Base-by-base conservation (phyloP, 2,888 invertebrate species). In the Hirudinaria manillensis region DNA sequence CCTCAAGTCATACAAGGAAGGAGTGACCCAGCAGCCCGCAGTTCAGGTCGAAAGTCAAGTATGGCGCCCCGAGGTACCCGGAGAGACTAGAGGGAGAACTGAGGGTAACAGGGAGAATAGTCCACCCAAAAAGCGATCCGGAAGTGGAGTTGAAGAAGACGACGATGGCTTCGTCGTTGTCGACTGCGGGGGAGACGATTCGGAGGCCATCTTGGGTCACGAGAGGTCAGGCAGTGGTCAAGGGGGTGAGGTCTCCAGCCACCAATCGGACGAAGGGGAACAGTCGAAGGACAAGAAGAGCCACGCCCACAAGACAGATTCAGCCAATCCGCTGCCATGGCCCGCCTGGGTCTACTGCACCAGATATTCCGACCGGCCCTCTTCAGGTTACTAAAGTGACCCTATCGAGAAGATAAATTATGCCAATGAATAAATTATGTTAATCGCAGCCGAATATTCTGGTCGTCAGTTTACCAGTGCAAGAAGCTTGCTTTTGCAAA, bases 301-400 rank as follows among this genome's bases (percentile, higher is more conserved):
- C 13, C n/a, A 21, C 27, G 56, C 56, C 61, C 61, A 61, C 24
- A 16, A 7, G 24, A 24, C 61, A 29, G 61, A 10, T 61, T 24
- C 24, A 61, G 24, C 24, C 13, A 61, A 61, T 10, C 61, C 45
- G 29, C 55, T 73, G 38, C 74, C 70, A n/a, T 93, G 93, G 92
- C 95, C 94, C 0, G 94, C 94, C 0, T 95, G 95, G 95, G 93
- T 96, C 76, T 96, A 93, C 86, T 96, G 95, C 87, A 96, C 95
- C 7, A 89, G 95, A 84, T 96, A 95, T 85, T 87, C 87, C 53
- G 88, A 88, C 81, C 79, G 88, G 75, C 88, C 88, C 4, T 86
- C 86, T 53, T 85, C 86, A 77, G 88, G 88, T 87, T 16, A 45
- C 16, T 38, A 38, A 79, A 80, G 80, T 4, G 2, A 7, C 4